phyloP scores from a whole-genome alignment of 2,888 invertebrate species.

The Stictocephala bisonia region DNA sequence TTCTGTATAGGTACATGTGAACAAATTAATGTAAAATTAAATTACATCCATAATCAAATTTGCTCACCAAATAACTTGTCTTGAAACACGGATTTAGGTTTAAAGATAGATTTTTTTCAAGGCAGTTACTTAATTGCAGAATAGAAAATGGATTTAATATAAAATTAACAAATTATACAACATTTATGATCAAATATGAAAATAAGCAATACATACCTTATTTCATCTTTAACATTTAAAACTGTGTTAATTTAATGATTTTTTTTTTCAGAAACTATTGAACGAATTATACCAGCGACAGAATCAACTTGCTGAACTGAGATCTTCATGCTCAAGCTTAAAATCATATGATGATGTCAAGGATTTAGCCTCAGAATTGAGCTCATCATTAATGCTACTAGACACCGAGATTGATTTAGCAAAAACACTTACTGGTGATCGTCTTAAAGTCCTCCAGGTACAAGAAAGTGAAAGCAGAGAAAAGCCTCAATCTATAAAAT shows the following conservation, averaged over 20 bases:
- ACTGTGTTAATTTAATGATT: not conserved
- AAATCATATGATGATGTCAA: conserved; percentile 33
- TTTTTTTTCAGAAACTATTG: conserved; percentile 31
- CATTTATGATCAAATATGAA: no score
- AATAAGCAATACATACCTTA: not conserved
- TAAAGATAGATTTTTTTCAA: no score
- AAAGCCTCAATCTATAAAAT: conserved; percentile 6
- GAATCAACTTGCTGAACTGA: conserved; percentile 28
- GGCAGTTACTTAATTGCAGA: no score
- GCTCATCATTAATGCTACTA: conserved; percentile 1
- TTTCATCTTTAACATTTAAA: not conserved
- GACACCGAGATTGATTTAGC: conserved; percentile 25
- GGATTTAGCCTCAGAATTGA: not conserved
- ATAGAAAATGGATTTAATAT: no score
- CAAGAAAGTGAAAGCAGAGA: conserved; percentile 15
- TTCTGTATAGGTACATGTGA: no score
- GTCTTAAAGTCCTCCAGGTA: conserved; percentile 43
- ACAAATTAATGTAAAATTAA: no score
- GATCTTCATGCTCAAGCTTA: conserved; percentile 20
- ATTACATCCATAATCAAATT: no score
- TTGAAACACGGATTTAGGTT: no score
- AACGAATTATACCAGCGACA: conserved; percentile 28
- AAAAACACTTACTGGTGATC: conserved; percentile 7
- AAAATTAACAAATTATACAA: no score
- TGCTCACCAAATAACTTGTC: no score